Evolutionary conservation across 2,797 vertebrate genomes (phyloP).

Genomic region (Micropoecilia bifurca): DNA sequence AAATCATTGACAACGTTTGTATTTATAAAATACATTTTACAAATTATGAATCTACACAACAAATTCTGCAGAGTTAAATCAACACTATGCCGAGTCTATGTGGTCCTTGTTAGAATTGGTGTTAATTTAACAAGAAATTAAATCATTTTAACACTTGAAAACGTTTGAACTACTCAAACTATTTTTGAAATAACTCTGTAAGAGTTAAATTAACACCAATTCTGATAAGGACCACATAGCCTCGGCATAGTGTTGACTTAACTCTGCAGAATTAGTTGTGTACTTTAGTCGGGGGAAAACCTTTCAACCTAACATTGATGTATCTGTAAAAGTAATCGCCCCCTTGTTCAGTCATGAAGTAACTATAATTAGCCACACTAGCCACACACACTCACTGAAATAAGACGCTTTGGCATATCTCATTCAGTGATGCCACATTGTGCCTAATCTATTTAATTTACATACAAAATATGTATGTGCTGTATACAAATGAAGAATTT

Average conservation of each 20-base stretch:
- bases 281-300: background rate
- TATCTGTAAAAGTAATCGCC: background rate
- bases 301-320: background rate
- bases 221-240: too few relatives aligned
- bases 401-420: background rate
- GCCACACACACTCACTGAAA: background rate
- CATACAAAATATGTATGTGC: background rate
- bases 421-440: background rate
- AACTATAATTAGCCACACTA: background rate
- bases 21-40: background rate
- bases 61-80: too few relatives aligned
- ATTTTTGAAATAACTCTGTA: too few relatives aligned
- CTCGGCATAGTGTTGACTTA: too few relatives aligned
- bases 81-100: too few relatives aligned
- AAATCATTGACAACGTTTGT: background rate
- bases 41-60: background rate
- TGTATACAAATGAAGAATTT: background rate
- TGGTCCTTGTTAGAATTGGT: too few relatives aligned
- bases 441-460: background rate
- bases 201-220: too few relatives aligned
- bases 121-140: too few relatives aligned
- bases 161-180: too few relatives aligned
- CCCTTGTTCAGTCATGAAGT: background rate
- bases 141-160: too few relatives aligned
- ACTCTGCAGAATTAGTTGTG: too few relatives aligned